Percentiles rank a stretch among this genome's conserved stretches.
Conservation (phyloP, 2,797 vertebrate genomes). For the Pangasius mekongensis region DNA sequence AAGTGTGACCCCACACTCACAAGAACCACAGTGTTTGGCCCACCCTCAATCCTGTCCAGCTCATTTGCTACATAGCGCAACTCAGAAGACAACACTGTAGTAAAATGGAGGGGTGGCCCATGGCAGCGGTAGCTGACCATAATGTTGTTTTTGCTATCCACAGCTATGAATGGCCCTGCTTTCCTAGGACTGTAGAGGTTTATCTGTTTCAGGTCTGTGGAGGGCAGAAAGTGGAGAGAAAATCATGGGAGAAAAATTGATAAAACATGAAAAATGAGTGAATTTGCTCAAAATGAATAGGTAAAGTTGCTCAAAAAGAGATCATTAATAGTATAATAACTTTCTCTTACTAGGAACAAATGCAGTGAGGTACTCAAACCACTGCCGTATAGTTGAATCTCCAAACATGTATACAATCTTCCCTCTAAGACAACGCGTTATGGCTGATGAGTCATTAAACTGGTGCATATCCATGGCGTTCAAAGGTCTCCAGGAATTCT, state of each 20-base stretch:
- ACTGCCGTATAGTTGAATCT: slow-evolving; percentile 94
- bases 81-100: slow-evolving; percentile 84
- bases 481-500: slow-evolving; percentile 82
- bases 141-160: slow-evolving; percentile 87
- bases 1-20: slow-evolving; percentile 92
- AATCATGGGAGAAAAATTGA: not conserved
- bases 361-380: slow-evolving; percentile 91
- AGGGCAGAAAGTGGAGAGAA: not conserved
- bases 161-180: slow-evolving; percentile 88
- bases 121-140: slow-evolving; percentile 91
- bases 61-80: slow-evolving; percentile 92
- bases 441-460: slow-evolving; percentile 82
- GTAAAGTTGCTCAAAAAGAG: not conserved
- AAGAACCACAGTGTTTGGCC: slow-evolving; percentile 83
- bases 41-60: slow-evolving; percentile 87
- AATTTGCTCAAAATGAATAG: not conserved
- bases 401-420: slow-evolving; percentile 92
- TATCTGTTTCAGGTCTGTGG: slow-evolving; percentile 86
- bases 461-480: slow-evolving; percentile 71
- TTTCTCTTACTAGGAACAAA: slow-evolving; percentile 83
- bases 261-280: not conserved
- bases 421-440: slow-evolving; percentile 85
- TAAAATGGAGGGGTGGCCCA: slow-evolving; percentile 92
- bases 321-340: not conserved
- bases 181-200: slow-evolving; percentile 90